phyloP scores from a whole-genome alignment of 1,140 invertebrate species.

The Lordiphosa collinella region DNA sequence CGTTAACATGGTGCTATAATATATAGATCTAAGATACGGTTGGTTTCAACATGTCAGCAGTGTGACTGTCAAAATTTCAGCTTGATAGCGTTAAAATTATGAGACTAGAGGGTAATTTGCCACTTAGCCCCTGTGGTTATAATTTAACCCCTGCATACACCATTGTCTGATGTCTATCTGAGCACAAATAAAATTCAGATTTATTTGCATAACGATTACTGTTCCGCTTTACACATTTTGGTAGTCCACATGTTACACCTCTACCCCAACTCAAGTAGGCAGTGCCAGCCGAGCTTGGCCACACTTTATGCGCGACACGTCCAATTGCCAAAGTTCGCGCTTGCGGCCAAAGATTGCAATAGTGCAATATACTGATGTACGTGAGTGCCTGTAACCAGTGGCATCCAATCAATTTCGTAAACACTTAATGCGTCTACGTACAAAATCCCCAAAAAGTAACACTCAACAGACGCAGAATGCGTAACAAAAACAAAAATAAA shows the following conservation, averaged over 20 bases:
- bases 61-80: too few species aligned
- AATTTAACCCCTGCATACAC: too few species aligned
- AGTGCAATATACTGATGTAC: slow-evolving; percentile 3
- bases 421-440: slow-evolving; percentile 13
- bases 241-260: slow-evolving; percentile 3
- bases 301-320: slow-evolving; percentile 15
- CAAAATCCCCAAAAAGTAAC: slow-evolving; percentile 2
- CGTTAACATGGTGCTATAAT: too few species aligned
- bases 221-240: not conserved
- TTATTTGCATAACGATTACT: slow-evolving; percentile 4
- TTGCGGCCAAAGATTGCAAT: slow-evolving; percentile 7
- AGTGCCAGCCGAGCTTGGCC: too few species aligned
- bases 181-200: not conserved
- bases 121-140: too few species aligned
- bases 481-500: slow-evolving; percentile 17
- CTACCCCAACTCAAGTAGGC: not conserved
- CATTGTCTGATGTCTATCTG: too few species aligned
- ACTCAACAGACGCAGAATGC: slow-evolving; percentile 12
- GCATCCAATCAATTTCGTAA: slow-evolving; percentile 14
- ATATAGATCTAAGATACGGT: too few species aligned
- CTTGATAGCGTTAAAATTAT: too few species aligned
- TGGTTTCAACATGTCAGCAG: too few species aligned
- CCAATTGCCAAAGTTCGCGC: slow-evolving; percentile 12
- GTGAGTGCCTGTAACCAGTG: not conserved
- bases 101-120: too few species aligned